Evolutionary conservation across 2,797 vertebrate genomes (phyloP), one percentile per base, ranked within the genome.

Genomic region (Cirrhinus molitorella): DNA sequence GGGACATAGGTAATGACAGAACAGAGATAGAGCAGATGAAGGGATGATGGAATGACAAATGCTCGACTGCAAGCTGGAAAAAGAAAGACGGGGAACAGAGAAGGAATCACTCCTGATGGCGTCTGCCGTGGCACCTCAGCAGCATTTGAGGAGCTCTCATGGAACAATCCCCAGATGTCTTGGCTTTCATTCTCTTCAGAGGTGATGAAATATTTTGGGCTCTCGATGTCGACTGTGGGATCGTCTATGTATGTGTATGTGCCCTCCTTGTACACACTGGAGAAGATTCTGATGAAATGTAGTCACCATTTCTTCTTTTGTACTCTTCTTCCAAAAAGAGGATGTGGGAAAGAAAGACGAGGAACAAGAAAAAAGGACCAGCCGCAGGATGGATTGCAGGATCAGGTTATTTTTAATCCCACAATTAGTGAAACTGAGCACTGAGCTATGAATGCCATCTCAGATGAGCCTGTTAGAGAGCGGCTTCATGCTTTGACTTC

Each of bases 341-440:
- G 63, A 79, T 79, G 55, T 79, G 79, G 79, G 79, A 75, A 81
- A 85, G 57, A 72, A 83, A 84, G 61, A 71, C 66, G 28, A 53
- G 57, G 70, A 80, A 40, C 19, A 59, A 68, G 40, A 83, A 43
- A 59, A 28, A 70, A 73, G 57, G 28, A 40, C 34, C 17, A 55
- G 28, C 43, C 40, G 45, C 63, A 34, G 23, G 72, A 85, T 85
- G 82, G 80, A 85, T 85, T 89, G 77, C 65, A 66, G 83, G 85
- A 89, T 90, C 79, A 23, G 86, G 90, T 89, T 89, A 87, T 87
- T 89, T 88, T 84, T 89, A 91, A 91, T 89, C 88, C 81, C 40
- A 80, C 89, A 85, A 85, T 88, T 88, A 90, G 84, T 83, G 85
- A 86, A 88, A 89, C 81, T 83, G 89, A 88, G 88, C 87, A 85